These are phyloP conservation scores for Leptestheria dahalacensis DNA, from an alignment of 1,140 invertebrate genomes.

Conservation along the genomic window DNA sequence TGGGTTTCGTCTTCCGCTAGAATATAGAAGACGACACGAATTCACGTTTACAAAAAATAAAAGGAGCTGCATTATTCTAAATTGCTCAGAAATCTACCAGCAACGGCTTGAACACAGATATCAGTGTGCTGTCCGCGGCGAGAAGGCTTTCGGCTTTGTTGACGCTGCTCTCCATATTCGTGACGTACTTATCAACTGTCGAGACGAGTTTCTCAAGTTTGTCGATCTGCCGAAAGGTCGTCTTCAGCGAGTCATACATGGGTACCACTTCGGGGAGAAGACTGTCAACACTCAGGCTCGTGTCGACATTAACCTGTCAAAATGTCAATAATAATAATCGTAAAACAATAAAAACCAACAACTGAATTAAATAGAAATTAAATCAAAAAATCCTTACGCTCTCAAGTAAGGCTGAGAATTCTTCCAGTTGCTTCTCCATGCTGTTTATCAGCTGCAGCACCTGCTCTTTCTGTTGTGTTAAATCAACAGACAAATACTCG, in stretches of 20 bases:
- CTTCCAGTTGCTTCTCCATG: background rate
- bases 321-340: background rate
- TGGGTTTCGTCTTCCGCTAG: too few relatives aligned
- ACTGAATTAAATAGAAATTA: background rate
- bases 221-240: constrained; percentile 2
- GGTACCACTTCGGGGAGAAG: background rate
- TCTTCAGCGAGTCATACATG: background rate
- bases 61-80: background rate
- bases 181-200: background rate
- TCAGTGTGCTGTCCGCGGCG: background rate
- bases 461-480: background rate
- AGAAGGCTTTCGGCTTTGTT: background rate
- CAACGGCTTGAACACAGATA: constrained; percentile 2
- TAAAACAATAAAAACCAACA: background rate
- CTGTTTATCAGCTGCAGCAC: background rate
- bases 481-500: constrained; percentile 5
- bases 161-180: background rate
- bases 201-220: background rate
- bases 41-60: background rate
- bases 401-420: constrained; percentile 1
- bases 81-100: background rate
- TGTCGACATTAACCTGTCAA: constrained; percentile 4
- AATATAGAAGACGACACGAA: background rate
- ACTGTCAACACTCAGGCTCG: constrained; percentile 1
- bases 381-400: background rate